These are phyloP conservation scores for Zhuqinia jingwanae DNA, from an alignment of 2,888 invertebrate species.

Conservation along the genomic window DNA sequence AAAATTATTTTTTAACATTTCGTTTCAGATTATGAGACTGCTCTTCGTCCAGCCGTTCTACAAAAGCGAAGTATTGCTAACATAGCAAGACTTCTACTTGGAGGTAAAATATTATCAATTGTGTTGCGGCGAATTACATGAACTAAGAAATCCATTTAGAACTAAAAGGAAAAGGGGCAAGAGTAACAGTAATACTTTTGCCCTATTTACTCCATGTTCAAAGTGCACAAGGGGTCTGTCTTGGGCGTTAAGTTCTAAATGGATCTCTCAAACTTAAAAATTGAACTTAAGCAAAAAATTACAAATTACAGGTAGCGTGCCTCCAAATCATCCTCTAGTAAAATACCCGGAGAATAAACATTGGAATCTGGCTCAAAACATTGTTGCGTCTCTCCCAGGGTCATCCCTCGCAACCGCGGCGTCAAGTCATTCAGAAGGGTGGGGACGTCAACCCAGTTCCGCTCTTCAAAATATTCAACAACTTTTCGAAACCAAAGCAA, in stretches of 20 bases:
- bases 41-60: conserved; percentile 62
- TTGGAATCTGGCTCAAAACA: conserved; percentile 73
- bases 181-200: too few relatives aligned
- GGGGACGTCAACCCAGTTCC: conserved; percentile 34
- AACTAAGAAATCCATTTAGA: not conserved
- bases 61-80: conserved; percentile 77
- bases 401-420: conserved; percentile 20
- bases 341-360: conserved; percentile 77
- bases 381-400: conserved; percentile 76
- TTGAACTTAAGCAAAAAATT: not conserved
- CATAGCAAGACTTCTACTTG: conserved; percentile 78
- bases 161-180: too few relatives aligned
- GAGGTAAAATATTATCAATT: conserved; percentile 61
- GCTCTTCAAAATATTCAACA: conserved; percentile 62
- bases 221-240: too few relatives aligned
- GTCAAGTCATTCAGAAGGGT: conserved; percentile 7
- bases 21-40: conserved; percentile 63
- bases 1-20: not conserved
- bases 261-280: too few relatives aligned
- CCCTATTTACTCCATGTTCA: too few relatives aligned
- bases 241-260: too few relatives aligned
- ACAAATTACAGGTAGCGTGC: conserved; percentile 75
- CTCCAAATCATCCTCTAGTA: conserved; percentile 79
- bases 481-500: conserved; percentile 72
- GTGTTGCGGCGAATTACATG: not conserved